Evolutionary conservation across 1,140 invertebrate genomes (phyloP).

Genomic region (Glossosoma conforme): DNA sequence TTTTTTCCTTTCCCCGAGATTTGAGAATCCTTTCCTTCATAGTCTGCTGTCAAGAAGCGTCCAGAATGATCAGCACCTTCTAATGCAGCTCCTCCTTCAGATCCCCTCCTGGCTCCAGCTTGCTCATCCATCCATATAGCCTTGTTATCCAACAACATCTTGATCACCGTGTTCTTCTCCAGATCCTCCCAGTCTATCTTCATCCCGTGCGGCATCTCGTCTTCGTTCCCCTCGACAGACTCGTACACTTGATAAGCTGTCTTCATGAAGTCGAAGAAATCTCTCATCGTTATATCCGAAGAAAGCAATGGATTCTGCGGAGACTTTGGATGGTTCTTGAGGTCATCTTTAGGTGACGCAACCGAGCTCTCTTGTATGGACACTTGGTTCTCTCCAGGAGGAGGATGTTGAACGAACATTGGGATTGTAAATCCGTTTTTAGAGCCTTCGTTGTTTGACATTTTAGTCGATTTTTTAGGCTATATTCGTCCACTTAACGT

Average conservation of each 20-base stretch:
- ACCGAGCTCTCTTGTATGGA: no score
- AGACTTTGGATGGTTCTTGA: constrained; percentile 37
- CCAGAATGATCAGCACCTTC: constrained; percentile 8
- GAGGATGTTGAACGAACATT: no score
- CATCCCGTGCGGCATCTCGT: constrained; percentile 48
- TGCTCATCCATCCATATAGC: constrained; percentile 8
- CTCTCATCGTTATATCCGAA: constrained; percentile 57
- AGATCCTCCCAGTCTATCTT: constrained; percentile 62
- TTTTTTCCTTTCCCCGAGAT: constrained; percentile 5
- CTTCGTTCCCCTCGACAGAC: constrained; percentile 55
- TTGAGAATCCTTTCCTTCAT: constrained; percentile 5
- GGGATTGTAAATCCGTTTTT: no score
- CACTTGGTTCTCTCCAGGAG: no score
- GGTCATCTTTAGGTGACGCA: no score
- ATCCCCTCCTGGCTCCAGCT: constrained; percentile 12
- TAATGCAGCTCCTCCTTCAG: constrained; percentile 13
- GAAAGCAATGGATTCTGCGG: background rate
- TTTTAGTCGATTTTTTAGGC: no score
- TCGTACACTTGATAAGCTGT: constrained; percentile 64
- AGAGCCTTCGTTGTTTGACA: no score
- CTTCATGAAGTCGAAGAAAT: constrained; percentile 68
- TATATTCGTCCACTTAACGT: no score
- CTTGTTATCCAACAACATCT: constrained; percentile 38
- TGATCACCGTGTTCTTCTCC: constrained; percentile 38
- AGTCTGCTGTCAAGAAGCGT: constrained; percentile 14